Evolutionary conservation across 1,140 invertebrate species (phyloP).

Genomic region (Chrysomallon squamiferum): DNA sequence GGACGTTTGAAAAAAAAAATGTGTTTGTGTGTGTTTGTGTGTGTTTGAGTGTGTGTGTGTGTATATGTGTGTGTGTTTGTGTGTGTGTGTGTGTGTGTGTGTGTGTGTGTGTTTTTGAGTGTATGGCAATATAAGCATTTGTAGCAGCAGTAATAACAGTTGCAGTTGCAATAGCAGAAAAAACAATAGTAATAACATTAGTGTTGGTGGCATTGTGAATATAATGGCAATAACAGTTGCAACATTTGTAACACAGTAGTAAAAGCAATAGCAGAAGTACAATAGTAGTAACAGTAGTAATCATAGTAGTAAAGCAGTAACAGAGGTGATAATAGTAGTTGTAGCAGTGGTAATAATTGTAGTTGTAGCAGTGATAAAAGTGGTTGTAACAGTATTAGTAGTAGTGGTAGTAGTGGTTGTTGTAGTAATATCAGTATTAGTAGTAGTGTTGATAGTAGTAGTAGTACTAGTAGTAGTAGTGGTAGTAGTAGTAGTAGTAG

Average conservation of each 20-base stretch:
- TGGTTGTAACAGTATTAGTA: not conserved
- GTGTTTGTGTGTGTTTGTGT: too few species aligned
- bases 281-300: slow-evolving; percentile 4
- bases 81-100: too few species aligned
- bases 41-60: too few species aligned
- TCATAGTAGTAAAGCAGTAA: too few species aligned
- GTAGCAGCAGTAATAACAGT: not conserved
- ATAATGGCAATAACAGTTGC: not conserved
- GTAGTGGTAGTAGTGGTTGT: too few species aligned
- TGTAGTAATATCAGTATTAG: too few species aligned
- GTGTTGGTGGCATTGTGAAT: too few species aligned
- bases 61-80: too few species aligned
- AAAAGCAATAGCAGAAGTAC: not conserved
- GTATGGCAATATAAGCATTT: too few species aligned
- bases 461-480: not conserved
- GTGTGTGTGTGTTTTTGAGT: too few species aligned
- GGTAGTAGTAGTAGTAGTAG: not conserved
- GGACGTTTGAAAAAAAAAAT: too few species aligned
- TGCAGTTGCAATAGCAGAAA: not conserved
- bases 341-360: not conserved
- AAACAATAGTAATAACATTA: too few species aligned
- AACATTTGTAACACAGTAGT: not conserved
- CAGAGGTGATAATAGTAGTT: not conserved
- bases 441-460: not conserved
- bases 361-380: not conserved